Conservation (phyloP, 2,113 vertebrate species). For the Bambusicola thoracicus region DNA sequence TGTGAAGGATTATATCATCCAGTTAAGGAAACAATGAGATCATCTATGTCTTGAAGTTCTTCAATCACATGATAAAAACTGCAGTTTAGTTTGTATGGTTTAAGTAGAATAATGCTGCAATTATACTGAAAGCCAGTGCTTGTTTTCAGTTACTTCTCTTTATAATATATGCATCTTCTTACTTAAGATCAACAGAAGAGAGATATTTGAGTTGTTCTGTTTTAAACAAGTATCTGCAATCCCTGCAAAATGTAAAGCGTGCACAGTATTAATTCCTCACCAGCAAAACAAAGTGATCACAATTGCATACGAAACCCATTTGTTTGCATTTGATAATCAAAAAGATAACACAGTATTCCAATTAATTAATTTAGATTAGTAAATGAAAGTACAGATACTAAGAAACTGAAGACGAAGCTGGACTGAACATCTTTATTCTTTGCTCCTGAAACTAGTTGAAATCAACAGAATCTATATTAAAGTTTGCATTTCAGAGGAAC, state of each 20-base stretch:
- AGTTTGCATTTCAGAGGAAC: neutral
- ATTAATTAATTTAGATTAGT: neutral
- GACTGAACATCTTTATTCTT: neutral
- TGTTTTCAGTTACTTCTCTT: constrained; percentile 71
- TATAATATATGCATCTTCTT: neutral
- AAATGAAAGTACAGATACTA: neutral
- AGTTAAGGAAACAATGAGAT: constrained; percentile 47
- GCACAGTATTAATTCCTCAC: neutral
- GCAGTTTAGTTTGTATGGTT: constrained; percentile 18
- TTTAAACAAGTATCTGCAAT: neutral
- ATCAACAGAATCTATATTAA: neutral
- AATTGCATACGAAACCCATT: neutral
- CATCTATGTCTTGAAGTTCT: constrained; percentile 64
- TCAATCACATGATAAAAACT: constrained; percentile 52
- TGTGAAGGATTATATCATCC: constrained; percentile 43
- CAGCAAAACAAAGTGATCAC: neutral
- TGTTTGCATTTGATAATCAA: neutral
- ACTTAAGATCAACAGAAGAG: neutral
- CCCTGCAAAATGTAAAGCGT: neutral
- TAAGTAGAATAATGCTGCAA: constrained; percentile 4
- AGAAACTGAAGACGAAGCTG: neutral
- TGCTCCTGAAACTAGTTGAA: neutral
- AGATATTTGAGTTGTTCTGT: neutral
- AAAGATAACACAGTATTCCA: neutral
- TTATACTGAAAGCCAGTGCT: neutral